Percentiles rank a stretch among this genome's conserved stretches.
Evolutionary conservation across 2,113 vertebrate species (phyloP).

Genomic region (Podarcis muralis): DNA sequence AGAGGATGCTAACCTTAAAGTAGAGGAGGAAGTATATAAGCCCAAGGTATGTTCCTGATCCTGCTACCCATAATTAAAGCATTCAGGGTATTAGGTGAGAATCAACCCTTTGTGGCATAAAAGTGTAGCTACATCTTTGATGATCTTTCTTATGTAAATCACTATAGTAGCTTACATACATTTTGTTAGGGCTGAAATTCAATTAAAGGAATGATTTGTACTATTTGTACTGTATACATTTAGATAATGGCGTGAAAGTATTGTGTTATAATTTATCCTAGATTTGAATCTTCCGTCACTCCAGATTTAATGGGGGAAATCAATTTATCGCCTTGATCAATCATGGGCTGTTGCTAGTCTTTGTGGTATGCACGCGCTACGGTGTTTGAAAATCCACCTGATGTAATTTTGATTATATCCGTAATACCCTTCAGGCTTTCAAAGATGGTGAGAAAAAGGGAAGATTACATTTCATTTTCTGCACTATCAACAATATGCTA

Average conservation of each 20-base stretch:
- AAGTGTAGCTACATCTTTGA: background rate
- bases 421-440: conserved; percentile 61
- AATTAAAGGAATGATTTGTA: conserved; percentile 34
- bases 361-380: conserved; percentile 30
- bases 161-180: background rate
- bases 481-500: conserved; percentile 1
- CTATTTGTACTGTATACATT: conserved; percentile 31
- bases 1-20: background rate
- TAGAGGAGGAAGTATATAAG: too few relatives aligned
- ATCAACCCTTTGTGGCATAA: background rate
- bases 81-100: background rate
- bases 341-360: conserved; percentile 44
- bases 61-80: background rate
- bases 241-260: conserved; percentile 31
- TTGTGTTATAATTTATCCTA: conserved; percentile 20
- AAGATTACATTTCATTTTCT: conserved; percentile 39
- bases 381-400: conserved; percentile 62
- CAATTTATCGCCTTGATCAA: conserved; percentile 64
- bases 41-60: background rate
- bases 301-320: conserved; percentile 58
- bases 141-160: conserved; percentile 10
- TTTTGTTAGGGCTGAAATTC: background rate
- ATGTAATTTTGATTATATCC: conserved; percentile 56
- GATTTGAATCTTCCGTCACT: conserved; percentile 57
- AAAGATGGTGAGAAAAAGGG: conserved; percentile 38